A percentile compares a stretch with the other conserved stretches of the same genome.
phyloP scores from a whole-genome alignment of 2,888 invertebrate genomes.

The Charanyca ferruginea region DNA sequence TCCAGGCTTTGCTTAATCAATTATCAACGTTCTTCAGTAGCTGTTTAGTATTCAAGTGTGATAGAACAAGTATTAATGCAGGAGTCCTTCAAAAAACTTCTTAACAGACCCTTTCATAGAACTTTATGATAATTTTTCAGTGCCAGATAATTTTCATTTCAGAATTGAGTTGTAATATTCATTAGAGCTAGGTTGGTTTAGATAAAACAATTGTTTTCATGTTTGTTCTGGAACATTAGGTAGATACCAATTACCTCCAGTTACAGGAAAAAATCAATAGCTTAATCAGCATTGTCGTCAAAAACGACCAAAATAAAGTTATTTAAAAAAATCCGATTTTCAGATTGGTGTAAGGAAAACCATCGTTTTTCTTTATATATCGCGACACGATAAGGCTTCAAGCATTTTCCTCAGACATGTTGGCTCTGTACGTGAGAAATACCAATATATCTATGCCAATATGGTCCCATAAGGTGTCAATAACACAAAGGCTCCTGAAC shows the following conservation, averaged over 20 bases:
- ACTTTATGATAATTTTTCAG: background rate
- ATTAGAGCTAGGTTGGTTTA: background rate
- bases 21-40: background rate
- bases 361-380: background rate
- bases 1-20: background rate
- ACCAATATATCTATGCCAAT: constrained; percentile 21
- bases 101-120: constrained; percentile 4
- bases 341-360: background rate
- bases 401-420: background rate
- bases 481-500: constrained; percentile 13
- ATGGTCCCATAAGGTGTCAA: constrained; percentile 9
- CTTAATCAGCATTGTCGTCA: background rate
- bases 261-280: background rate
- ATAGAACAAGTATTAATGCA: background rate
- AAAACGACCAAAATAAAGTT: no score
- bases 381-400: background rate
- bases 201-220: constrained; percentile 1
- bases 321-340: no score
- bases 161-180: constrained; percentile 13
- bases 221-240: constrained; percentile 1
- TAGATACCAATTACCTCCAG: background rate
- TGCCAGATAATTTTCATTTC: constrained; percentile 1
- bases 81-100: constrained; percentile 7
- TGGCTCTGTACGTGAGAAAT: background rate
- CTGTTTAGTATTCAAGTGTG: constrained; percentile 8